Conservation (phyloP, 2,888 invertebrate genomes). For the Aspidiotus destructor region DNA sequence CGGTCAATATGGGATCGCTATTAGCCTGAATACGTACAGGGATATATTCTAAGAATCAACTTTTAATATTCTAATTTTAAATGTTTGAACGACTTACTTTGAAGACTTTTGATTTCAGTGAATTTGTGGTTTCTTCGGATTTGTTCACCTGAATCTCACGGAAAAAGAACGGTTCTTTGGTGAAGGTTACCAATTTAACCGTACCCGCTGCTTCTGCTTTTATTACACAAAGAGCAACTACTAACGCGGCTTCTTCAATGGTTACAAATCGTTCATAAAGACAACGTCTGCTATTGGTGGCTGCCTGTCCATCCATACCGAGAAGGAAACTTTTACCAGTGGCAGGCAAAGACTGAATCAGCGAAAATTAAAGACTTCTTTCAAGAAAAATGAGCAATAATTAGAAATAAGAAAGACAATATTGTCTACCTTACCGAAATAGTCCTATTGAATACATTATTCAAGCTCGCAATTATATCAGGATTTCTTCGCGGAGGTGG, state of each 20-base stretch:
- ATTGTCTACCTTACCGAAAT: conserved; percentile 24
- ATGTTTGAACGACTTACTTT: conserved; percentile 1
- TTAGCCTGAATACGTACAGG: too few species aligned
- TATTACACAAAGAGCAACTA: conserved; percentile 32
- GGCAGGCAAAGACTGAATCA: conserved; percentile 26
- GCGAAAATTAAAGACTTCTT: neutral
- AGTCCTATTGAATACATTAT: conserved; percentile 27
- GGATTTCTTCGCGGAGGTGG: conserved; percentile 23
- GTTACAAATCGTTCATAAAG: conserved; percentile 9
- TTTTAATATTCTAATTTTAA: too few species aligned
- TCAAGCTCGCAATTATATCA: conserved; percentile 15
- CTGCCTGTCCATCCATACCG: conserved; percentile 22
- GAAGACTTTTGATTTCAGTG: conserved; percentile 17
- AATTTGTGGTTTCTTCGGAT: conserved; percentile 11
- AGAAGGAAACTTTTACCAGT: conserved; percentile 29
- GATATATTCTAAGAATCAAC: too few species aligned
- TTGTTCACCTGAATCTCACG: conserved; percentile 22
- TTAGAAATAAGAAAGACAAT: neutral
- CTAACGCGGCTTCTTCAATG: conserved; percentile 32
- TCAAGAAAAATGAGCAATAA: neutral
- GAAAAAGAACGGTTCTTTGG: conserved; percentile 6
- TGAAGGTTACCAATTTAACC: conserved; percentile 20
- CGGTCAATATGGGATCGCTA: too few species aligned
- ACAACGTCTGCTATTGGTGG: conserved; percentile 18
- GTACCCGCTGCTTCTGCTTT: conserved; percentile 23